phyloP scores from a whole-genome alignment of 2,888 invertebrate species.

The Cosmia trapezina region DNA sequence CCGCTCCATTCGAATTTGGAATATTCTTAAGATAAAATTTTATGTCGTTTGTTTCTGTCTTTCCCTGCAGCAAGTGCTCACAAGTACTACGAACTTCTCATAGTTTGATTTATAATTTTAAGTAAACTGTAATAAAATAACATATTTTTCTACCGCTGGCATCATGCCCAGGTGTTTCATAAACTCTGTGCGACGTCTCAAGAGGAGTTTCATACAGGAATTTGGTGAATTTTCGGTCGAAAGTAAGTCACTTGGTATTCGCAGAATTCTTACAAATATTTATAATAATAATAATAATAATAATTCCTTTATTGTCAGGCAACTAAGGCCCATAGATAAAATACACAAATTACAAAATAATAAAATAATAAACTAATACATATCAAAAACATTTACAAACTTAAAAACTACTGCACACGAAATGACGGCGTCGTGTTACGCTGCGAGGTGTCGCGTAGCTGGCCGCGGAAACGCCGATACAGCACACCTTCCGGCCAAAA shows the following conservation, averaged over 20 bases:
- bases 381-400: too few species aligned
- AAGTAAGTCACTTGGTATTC: slow-evolving; percentile 76
- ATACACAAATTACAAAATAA: too few species aligned
- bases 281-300: too few species aligned
- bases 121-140: slow-evolving; percentile 56
- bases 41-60: slow-evolving; percentile 82
- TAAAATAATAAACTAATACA: too few species aligned
- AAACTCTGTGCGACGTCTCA: slow-evolving; percentile 78
- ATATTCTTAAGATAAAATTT: slow-evolving; percentile 80
- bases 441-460: too few species aligned
- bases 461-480: too few species aligned
- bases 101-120: slow-evolving; percentile 67
- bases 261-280: slow-evolving; percentile 51
- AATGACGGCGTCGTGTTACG: too few species aligned
- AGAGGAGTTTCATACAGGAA: slow-evolving; percentile 80
- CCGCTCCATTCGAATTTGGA: slow-evolving; percentile 78
- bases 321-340: too few species aligned
- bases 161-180: slow-evolving; percentile 86
- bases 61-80: slow-evolving; percentile 84
- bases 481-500: too few species aligned
- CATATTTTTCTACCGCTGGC: slow-evolving; percentile 56
- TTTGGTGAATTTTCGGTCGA: slow-evolving; percentile 72
- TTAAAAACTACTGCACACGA: too few species aligned
- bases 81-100: slow-evolving; percentile 76
- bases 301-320: too few species aligned